phyloP scores from a whole-genome alignment of 2,888 invertebrate species.

The Euplagia quadripunctaria region DNA sequence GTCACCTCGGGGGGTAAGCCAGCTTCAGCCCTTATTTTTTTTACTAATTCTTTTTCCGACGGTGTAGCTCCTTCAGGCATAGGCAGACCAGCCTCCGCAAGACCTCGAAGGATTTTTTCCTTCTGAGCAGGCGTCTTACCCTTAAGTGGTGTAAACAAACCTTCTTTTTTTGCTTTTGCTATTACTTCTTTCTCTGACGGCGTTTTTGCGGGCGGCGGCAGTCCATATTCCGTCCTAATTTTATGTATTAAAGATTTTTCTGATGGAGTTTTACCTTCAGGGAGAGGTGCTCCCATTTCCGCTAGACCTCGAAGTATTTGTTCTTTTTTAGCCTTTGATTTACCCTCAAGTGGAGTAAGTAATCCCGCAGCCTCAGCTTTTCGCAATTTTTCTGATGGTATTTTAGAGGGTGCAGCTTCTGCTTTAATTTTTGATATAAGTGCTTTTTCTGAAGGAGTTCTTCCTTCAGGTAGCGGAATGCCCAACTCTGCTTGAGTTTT shows the following conservation, averaged over 20 bases:
- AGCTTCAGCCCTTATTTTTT: conserved; percentile 7
- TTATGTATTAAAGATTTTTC: conserved; percentile 12
- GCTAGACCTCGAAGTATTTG: conserved; percentile 49
- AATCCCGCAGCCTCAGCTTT: conserved; percentile 13
- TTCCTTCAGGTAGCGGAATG: conserved; percentile 4
- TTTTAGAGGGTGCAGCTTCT: conserved; percentile 4
- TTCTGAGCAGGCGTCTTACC: conserved; percentile 45
- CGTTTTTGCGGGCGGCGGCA: conserved; percentile 54
- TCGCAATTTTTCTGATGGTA: conserved; percentile 4
- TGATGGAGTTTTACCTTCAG: conserved; percentile 47
- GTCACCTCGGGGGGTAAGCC: conserved; percentile 44
- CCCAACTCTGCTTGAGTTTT: conserved; percentile 13
- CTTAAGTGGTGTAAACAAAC: conserved; percentile 44
- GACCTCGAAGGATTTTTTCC: conserved; percentile 39
- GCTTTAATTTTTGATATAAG: conserved; percentile 1
- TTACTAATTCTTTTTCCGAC: conserved; percentile 9
- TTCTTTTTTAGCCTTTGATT: conserved; percentile 51
- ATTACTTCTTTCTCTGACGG: conserved; percentile 39
- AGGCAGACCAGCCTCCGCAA: conserved; percentile 10
- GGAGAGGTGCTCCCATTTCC: conserved; percentile 25
- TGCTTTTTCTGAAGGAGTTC: conserved; percentile 12
- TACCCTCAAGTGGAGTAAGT: conserved; percentile 47
- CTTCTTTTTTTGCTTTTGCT: conserved; percentile 45
- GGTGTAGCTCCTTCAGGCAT: conserved; percentile 26
- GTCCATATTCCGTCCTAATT: conserved; percentile 17